phyloP scores from a whole-genome alignment of 2,113 vertebrate species.

The Ammodytes dubius region DNA sequence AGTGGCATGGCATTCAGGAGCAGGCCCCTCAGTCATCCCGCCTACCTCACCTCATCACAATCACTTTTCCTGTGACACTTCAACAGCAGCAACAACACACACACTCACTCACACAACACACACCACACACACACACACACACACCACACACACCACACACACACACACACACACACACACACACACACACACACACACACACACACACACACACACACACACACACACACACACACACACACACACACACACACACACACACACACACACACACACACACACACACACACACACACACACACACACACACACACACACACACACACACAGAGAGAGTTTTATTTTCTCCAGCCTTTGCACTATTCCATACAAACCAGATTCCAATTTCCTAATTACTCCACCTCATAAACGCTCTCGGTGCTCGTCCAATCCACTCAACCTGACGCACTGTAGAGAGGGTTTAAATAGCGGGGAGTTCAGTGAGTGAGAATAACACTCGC shows the following conservation, averaged over 20 bases:
- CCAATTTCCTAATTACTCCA: conserved; percentile 60
- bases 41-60: conserved; percentile 11
- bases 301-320: conserved; percentile 2
- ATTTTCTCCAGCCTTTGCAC: conserved; percentile 37
- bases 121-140: neutral
- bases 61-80: conserved; percentile 31
- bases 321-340: neutral
- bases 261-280: neutral
- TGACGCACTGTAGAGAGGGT: conserved; percentile 47
- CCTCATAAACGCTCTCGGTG: conserved; percentile 50
- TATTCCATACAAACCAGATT: conserved; percentile 30
- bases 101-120: conserved; percentile 3
- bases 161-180: conserved; percentile 5
- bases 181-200: neutral
- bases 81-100: conserved; percentile 24
- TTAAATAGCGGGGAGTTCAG: conserved; percentile 54
- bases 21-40: conserved; percentile 23
- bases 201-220: neutral
- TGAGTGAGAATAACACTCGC: conserved; percentile 61
- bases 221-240: neutral
- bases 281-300: conserved; percentile 2
- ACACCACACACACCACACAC: neutral
- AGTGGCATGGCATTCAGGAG: conserved; percentile 28
- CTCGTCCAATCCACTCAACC: conserved; percentile 55
- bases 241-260: conserved; percentile 1